Evolutionary conservation across 2,888 invertebrate genomes (phyloP).

Genomic region (Drosophila rubida): DNA sequence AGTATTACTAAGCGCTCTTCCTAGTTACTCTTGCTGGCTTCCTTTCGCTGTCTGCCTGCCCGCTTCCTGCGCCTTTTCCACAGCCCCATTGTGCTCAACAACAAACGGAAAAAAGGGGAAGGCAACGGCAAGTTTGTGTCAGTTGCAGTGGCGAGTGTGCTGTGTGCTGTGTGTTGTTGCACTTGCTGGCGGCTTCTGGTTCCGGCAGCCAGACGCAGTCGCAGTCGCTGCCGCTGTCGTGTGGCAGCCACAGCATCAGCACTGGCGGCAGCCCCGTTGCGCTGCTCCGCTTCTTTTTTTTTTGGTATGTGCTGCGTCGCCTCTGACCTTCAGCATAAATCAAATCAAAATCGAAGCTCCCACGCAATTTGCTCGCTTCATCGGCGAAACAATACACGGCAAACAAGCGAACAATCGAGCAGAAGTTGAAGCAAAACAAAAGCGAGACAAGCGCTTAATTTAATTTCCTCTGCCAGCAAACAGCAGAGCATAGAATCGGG

Average conservation of each 20-base stretch:
- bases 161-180: conserved; percentile 8
- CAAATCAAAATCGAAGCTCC: conserved; percentile 66
- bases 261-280: conserved; percentile 6
- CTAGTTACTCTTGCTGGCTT: no score
- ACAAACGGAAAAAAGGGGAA: neutral
- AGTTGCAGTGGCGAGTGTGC: conserved; percentile 32
- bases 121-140: conserved; percentile 12
- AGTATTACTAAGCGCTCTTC: no score
- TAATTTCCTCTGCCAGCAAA: conserved; percentile 53
- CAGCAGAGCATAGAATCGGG: conserved; percentile 35
- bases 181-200: conserved; percentile 39
- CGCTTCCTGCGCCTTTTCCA: neutral
- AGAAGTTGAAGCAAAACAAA: conserved; percentile 18
- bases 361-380: conserved; percentile 52
- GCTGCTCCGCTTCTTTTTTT: conserved; percentile 2
- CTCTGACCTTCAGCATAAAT: conserved; percentile 67
- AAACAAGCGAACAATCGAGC: conserved; percentile 35
- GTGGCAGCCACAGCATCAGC: conserved; percentile 33
- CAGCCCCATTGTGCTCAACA: neutral
- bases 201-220: conserved; percentile 39
- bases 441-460: conserved; percentile 69
- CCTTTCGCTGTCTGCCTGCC: neutral
- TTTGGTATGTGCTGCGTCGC: conserved; percentile 16
- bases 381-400: conserved; percentile 51
- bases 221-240: conserved; percentile 26